A percentile compares a stretch with the other conserved stretches of the same genome.
Conservation (phyloP, 2,797 vertebrate species). For the Avahi laniger region DNA sequence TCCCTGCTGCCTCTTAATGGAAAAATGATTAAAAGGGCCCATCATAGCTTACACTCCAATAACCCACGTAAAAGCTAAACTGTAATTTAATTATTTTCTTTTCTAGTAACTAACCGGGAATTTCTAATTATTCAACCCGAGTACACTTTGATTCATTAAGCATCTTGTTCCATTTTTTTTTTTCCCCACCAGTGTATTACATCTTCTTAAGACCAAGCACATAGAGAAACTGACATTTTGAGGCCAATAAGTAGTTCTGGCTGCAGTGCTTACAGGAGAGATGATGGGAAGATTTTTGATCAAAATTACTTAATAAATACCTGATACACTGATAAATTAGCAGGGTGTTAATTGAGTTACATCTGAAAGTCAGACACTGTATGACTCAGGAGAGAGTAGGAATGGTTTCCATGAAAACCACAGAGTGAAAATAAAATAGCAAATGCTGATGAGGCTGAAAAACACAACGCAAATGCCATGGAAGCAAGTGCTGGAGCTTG, state of each 20-base stretch:
- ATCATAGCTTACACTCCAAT: constrained; percentile 57
- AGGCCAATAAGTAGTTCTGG: accelerated
- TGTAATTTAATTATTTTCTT: constrained; percentile 83
- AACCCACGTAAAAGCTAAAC: constrained; percentile 64
- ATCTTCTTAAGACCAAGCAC: not conserved
- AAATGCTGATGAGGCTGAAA: not conserved
- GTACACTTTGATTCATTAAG: constrained; percentile 79
- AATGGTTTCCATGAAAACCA: not conserved
- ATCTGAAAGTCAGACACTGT: not conserved
- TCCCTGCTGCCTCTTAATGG: constrained; percentile 69
- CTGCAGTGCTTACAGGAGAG: accelerated
- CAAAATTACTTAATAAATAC: not conserved
- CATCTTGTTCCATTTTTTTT: constrained; percentile 67
- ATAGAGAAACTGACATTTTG: accelerated
- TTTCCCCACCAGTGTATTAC: constrained; percentile 61
- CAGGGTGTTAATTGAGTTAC: constrained; percentile 3
- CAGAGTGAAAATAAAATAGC: not conserved
- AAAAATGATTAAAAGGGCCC: constrained; percentile 77
- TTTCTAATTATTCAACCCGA: constrained; percentile 77
- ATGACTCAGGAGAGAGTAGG: not conserved
- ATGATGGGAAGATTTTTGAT: accelerated
- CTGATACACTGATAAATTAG: constrained; percentile 9
- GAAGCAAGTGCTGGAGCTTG: not conserved
- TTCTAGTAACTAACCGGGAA: constrained; percentile 81
- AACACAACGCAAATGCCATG: not conserved